A percentile compares a stretch with the other conserved stretches of the same genome.
phyloP scores from a whole-genome alignment of 2,113 vertebrate genomes.

The Parus major region DNA sequence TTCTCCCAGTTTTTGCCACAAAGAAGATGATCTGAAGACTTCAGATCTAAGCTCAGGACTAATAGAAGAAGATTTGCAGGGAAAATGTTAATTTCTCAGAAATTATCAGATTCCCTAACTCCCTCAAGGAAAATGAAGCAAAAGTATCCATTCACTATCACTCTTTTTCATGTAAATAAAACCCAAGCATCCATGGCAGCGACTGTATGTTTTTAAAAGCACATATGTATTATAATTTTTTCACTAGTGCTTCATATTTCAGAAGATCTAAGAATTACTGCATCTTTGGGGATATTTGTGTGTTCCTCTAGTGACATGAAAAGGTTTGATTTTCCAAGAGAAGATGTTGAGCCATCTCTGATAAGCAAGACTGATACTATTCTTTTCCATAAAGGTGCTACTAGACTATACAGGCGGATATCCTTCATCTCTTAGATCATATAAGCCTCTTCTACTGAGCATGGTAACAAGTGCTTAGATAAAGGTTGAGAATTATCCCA shows the following conservation, averaged over 20 bases:
- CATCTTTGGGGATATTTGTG: background rate
- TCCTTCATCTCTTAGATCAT: background rate
- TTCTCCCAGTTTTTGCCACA: background rate
- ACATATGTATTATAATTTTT: background rate
- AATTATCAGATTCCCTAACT: background rate
- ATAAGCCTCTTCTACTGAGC: background rate
- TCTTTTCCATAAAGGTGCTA: background rate
- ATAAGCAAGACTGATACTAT: background rate
- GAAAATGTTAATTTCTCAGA: background rate
- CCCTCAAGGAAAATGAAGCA: background rate
- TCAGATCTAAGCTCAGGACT: background rate
- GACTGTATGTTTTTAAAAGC: background rate
- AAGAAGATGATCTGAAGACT: background rate
- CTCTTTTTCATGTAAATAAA: background rate
- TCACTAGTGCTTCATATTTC: background rate
- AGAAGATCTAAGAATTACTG: background rate
- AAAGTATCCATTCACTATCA: background rate
- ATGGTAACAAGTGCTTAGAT: background rate
- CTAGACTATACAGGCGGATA: background rate
- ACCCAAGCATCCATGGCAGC: background rate
- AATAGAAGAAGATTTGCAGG: background rate
- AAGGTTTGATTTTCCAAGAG: background rate
- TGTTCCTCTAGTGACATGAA: background rate
- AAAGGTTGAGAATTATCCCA: background rate
- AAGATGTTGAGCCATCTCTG: background rate